These are phyloP conservation scores for Drosophila rellima DNA, from an alignment of 2,888 invertebrate genomes.

Conservation along the genomic window DNA sequence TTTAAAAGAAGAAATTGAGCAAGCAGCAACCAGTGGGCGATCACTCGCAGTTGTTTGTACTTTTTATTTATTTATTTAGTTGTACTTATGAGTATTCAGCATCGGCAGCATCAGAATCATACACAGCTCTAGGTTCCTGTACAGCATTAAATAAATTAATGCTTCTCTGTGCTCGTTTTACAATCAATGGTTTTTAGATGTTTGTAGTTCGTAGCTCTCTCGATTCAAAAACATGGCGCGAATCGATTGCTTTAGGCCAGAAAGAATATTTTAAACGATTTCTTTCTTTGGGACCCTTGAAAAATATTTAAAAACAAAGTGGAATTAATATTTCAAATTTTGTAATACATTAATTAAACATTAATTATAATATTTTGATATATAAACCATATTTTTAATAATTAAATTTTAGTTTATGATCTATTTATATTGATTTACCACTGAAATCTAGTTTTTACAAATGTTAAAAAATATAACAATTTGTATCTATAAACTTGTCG, in stretches of 20 bases:
- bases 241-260: neutral
- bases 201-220: neutral
- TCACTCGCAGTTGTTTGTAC: conserved; percentile 56
- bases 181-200: conserved; percentile 3
- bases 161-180: neutral
- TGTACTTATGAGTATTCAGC: conserved; percentile 43
- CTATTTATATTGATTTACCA: neutral
- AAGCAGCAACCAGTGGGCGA: conserved; percentile 57
- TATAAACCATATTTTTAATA: neutral
- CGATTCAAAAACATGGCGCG: conserved; percentile 11
- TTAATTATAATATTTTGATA: too few species aligned
- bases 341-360: too few species aligned
- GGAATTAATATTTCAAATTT: neutral
- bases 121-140: conserved; percentile 3
- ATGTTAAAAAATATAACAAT: neutral
- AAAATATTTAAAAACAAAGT: neutral
- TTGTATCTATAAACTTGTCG: conserved; percentile 8
- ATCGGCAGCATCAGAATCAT: conserved; percentile 8
- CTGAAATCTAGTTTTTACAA: neutral
- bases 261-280: neutral
- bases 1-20: conserved; percentile 71
- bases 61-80: conserved; percentile 56
- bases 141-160: conserved; percentile 41
- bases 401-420: neutral
- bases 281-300: neutral